These are phyloP conservation scores for Cyprinodon tularosa DNA, from an alignment of 2,113 vertebrate species.

Conservation along the genomic window DNA sequence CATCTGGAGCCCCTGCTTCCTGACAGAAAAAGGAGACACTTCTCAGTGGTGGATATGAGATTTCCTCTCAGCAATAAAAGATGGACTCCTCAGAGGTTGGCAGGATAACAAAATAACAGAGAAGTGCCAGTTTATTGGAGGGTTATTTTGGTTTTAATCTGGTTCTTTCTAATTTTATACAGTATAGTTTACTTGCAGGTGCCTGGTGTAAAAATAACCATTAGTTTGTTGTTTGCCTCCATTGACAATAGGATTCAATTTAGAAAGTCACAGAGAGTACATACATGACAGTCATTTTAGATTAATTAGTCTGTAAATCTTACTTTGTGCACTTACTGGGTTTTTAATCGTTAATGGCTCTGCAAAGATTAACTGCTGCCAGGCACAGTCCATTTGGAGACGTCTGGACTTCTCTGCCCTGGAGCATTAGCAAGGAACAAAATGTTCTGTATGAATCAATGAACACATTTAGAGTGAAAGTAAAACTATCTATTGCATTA, in stretches of 20 bases:
- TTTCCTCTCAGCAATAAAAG: background rate
- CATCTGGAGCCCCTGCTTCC: background rate
- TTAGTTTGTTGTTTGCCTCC: background rate
- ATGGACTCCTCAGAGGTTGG: background rate
- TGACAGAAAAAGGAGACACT: background rate
- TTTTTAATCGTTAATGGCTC: background rate
- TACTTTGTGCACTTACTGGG: background rate
- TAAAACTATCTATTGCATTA: background rate
- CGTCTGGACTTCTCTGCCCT: background rate
- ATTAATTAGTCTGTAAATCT: background rate
- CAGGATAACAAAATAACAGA: background rate
- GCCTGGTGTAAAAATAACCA: background rate
- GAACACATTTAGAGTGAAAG: background rate
- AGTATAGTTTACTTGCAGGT: background rate
- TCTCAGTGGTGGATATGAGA: background rate
- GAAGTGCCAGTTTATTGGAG: background rate
- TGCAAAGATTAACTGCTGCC: background rate
- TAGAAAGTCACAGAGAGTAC: slow-evolving; percentile 4
- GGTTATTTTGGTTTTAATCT: background rate
- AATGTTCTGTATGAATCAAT: background rate
- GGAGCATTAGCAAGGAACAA: background rate
- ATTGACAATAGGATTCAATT: slow-evolving; percentile 18
- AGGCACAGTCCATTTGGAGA: background rate
- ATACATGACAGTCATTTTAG: background rate
- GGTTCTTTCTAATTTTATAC: background rate